phyloP scores from a whole-genome alignment of 2,113 vertebrate species.

The Corythornis cristatus region DNA sequence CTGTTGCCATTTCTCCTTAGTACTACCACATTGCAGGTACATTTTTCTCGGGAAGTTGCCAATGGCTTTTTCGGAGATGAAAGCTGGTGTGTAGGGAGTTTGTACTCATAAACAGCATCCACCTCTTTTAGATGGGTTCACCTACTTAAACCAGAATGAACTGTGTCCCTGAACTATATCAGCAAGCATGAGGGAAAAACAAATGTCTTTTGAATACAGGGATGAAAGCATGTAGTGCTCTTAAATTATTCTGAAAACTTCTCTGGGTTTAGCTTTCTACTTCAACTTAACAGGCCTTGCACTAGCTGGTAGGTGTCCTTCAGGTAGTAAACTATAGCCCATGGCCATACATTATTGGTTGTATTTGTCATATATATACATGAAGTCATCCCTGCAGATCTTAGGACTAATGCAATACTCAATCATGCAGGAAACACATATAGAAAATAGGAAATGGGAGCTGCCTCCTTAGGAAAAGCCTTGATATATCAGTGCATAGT shows the following conservation, averaged over 20 bases:
- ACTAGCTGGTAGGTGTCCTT: neutral
- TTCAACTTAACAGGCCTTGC: neutral
- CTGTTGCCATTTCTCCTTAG: neutral
- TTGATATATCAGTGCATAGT: neutral
- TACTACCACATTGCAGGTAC: neutral
- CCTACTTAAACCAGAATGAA: neutral
- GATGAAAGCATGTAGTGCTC: neutral
- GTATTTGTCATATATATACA: constrained; percentile 2
- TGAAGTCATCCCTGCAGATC: constrained; percentile 8
- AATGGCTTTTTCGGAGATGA: neutral
- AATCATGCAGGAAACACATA: neutral
- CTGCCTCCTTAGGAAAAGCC: constrained; percentile 2
- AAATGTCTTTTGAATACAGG: neutral
- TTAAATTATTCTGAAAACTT: constrained; percentile 42
- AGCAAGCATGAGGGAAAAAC: neutral
- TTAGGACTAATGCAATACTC: neutral
- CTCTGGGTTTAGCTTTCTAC: neutral
- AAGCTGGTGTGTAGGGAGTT: neutral
- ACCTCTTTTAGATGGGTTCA: neutral
- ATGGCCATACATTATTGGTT: neutral
- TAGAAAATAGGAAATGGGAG: constrained; percentile 8
- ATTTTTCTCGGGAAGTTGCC: neutral
- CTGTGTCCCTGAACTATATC: neutral
- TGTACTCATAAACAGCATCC: neutral
- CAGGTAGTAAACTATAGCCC: constrained; percentile 6